These are phyloP conservation scores for Notocelia uddmanniana DNA, from an alignment of 2,888 invertebrate genomes.

Conservation along the genomic window DNA sequence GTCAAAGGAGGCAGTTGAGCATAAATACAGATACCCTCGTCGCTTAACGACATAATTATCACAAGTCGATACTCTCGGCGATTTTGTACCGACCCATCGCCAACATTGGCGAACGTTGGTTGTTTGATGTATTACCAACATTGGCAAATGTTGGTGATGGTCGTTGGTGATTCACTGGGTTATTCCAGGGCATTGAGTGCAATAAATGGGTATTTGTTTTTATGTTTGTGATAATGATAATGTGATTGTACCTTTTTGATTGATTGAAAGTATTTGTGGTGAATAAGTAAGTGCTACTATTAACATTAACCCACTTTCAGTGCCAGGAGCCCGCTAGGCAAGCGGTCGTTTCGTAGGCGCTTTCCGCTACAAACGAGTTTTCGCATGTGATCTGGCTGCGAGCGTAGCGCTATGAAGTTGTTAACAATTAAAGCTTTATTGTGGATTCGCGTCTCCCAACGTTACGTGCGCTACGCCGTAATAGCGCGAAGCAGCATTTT, in stretches of 20 bases:
- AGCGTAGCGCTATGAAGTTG: too few species aligned
- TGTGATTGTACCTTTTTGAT: background rate
- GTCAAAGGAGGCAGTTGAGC: constrained; percentile 15
- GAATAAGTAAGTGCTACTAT: background rate
- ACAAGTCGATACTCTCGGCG: constrained; percentile 29
- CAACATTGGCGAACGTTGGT: constrained; percentile 16
- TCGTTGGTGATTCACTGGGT: constrained; percentile 26
- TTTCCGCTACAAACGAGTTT: too few species aligned
- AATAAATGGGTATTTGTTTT: constrained; percentile 21
- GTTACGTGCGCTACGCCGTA: too few species aligned
- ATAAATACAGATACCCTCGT: constrained; percentile 20
- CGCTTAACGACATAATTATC: constrained; percentile 38
- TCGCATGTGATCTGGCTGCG: too few species aligned
- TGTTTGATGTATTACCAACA: constrained; percentile 3
- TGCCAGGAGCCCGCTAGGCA: too few species aligned
- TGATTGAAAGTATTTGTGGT: background rate
- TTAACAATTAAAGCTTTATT: too few species aligned
- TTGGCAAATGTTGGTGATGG: constrained; percentile 12
- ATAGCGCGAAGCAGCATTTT: too few species aligned
- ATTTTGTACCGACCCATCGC: constrained; percentile 21
- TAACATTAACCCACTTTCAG: too few species aligned
- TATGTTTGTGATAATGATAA: constrained; percentile 6
- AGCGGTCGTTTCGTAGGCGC: too few species aligned
- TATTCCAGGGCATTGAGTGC: constrained; percentile 30
- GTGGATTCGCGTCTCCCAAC: too few species aligned